These are phyloP conservation scores for Drosophila helvetica DNA, from an alignment of 2,888 invertebrate genomes.

Conservation along the genomic window DNA sequence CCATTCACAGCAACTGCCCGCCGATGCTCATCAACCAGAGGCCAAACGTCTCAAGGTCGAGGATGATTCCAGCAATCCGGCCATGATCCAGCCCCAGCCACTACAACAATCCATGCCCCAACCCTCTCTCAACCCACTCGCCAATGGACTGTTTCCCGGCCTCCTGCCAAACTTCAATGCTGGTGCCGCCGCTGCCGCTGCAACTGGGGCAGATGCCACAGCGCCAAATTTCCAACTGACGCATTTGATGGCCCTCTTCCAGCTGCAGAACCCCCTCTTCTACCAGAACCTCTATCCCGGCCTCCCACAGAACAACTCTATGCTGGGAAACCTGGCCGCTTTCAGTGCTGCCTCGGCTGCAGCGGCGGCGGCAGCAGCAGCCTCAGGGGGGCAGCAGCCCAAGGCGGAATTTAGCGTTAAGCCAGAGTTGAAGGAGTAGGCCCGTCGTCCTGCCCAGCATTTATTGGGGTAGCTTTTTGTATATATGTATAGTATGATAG, in stretches of 20 bases:
- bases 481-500: slow-evolving; percentile 9
- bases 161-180: slow-evolving; percentile 69
- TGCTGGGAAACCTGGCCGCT: slow-evolving; percentile 73
- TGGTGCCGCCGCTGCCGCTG: slow-evolving; percentile 54
- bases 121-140: slow-evolving; percentile 6
- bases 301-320: slow-evolving; percentile 62
- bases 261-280: slow-evolving; percentile 82
- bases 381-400: slow-evolving; percentile 54
- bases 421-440: slow-evolving; percentile 72
- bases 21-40: slow-evolving; percentile 61
- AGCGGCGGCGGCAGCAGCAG: slow-evolving; percentile 63
- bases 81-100: slow-evolving; percentile 9
- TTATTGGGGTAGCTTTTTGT: slow-evolving; percentile 9
- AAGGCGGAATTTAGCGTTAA: slow-evolving; percentile 73
- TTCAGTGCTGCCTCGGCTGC: slow-evolving; percentile 73
- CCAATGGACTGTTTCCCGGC: slow-evolving; percentile 54
- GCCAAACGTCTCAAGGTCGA: slow-evolving; percentile 78
- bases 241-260: slow-evolving; percentile 82
- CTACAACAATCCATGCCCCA: slow-evolving; percentile 3
- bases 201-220: slow-evolving; percentile 65
- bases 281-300: slow-evolving; percentile 83
- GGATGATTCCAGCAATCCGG: slow-evolving; percentile 44
- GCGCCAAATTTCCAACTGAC: slow-evolving; percentile 81
- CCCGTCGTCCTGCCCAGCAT: slow-evolving; percentile 11
- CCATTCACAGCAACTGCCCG: slow-evolving; percentile 73